Evolutionary conservation across 64 coral and sea anemone genomes (phyloP).

Genomic region (Acropora yongei): DNA sequence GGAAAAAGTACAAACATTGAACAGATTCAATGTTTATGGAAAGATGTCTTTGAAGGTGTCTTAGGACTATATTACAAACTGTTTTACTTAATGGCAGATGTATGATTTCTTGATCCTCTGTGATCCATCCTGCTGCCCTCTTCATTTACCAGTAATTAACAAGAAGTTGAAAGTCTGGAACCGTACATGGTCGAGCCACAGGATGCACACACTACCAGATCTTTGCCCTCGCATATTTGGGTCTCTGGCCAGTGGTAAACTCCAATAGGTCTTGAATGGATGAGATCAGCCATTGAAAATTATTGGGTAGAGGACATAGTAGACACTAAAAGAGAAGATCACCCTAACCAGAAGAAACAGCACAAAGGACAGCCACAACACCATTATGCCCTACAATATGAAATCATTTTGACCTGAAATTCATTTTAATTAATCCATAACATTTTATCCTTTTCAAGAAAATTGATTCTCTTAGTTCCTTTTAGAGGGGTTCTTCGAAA

Average conservation of each 20-base stretch:
- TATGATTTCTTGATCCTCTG: constrained; percentile 54
- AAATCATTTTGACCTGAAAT: too few species aligned
- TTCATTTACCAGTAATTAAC: constrained; percentile 64
- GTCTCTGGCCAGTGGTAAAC: constrained; percentile 65
- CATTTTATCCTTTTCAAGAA: too few species aligned
- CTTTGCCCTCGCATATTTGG: constrained; percentile 57
- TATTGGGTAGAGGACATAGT: constrained; percentile 73
- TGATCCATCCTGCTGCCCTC: constrained; percentile 63
- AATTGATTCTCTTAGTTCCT: neutral
- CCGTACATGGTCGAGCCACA: constrained; percentile 58
- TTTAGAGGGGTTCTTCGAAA: constrained; percentile 38
- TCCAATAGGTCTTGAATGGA: constrained; percentile 49
- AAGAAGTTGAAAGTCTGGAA: constrained; percentile 72
- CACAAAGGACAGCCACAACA: too few species aligned
- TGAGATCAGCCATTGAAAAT: constrained; percentile 9
- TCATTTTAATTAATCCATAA: too few species aligned
- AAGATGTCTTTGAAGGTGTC: constrained; percentile 71
- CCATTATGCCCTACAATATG: too few species aligned
- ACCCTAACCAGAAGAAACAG: too few species aligned
- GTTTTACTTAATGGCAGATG: constrained; percentile 64
- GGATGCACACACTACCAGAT: constrained; percentile 65
- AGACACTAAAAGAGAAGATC: neutral
- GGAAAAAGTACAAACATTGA: constrained; percentile 60
- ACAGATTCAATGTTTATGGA: constrained; percentile 42
- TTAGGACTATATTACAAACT: constrained; percentile 60